These are phyloP conservation scores for Rhorus exstirpatorius DNA, from an alignment of 2,888 invertebrate genomes.

Conservation along the genomic window DNA sequence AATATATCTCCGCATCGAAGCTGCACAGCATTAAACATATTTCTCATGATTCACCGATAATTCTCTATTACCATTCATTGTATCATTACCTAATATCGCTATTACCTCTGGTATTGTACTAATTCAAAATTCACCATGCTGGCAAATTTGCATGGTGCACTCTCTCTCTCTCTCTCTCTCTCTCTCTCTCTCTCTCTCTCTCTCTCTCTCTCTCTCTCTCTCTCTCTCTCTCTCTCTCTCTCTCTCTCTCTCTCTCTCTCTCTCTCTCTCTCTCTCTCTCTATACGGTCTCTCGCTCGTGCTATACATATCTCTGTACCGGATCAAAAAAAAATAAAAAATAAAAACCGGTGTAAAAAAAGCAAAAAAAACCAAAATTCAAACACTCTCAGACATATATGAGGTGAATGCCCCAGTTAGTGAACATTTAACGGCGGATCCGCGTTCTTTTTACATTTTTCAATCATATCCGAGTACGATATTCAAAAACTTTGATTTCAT, in stretches of 20 bases:
- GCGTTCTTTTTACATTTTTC: too few species aligned
- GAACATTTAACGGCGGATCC: too few species aligned
- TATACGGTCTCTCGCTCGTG: slow-evolving; percentile 36
- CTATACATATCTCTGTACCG: neutral
- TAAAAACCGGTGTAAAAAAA: neutral
- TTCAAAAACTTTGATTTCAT: too few species aligned
- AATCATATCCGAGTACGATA: too few species aligned
- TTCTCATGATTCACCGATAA: slow-evolving; percentile 28
- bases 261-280: too few species aligned
- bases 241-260: too few species aligned
- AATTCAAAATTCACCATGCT: slow-evolving; percentile 34
- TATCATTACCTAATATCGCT: slow-evolving; percentile 16
- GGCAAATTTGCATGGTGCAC: slow-evolving; percentile 54
- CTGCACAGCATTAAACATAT: slow-evolving; percentile 26
- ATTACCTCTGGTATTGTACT: slow-evolving; percentile 12
- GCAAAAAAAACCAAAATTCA: too few species aligned
- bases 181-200: too few species aligned
- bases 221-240: too few species aligned
- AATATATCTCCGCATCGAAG: slow-evolving; percentile 5
- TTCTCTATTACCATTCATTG: slow-evolving; percentile 34
- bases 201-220: too few species aligned
- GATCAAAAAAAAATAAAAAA: neutral
- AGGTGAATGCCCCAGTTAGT: too few species aligned
- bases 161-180: neutral
- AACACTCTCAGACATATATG: too few species aligned